phyloP scores from a whole-genome alignment of 2,797 vertebrate genomes.

The Decapterus maruadsi region DNA sequence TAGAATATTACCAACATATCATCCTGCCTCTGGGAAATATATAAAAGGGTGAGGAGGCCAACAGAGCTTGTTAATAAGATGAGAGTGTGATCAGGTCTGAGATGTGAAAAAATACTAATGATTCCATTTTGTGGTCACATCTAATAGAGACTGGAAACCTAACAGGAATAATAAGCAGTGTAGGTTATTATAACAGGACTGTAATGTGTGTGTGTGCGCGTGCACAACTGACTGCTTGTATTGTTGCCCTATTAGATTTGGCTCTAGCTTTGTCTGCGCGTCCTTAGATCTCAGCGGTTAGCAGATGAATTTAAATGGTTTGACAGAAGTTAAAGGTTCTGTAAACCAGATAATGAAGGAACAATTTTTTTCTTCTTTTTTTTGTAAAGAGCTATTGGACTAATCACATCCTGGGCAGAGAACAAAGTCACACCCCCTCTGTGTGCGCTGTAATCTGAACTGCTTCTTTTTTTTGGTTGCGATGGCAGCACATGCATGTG shows the following conservation, averaged over 20 bases:
- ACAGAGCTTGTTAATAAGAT: constrained; percentile 16
- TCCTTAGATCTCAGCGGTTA: background rate
- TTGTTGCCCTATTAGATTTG: too few relatives aligned
- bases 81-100: constrained; percentile 11
- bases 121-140: background rate
- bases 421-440: too few relatives aligned
- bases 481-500: too few relatives aligned
- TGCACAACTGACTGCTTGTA: too few relatives aligned
- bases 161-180: background rate
- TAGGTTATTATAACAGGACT: background rate
- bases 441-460: too few relatives aligned
- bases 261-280: background rate
- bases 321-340: background rate
- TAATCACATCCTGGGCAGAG: too few relatives aligned
- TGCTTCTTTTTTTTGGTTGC: too few relatives aligned
- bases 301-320: background rate
- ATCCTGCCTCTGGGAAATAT: constrained; percentile 21
- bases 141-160: background rate
- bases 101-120: background rate
- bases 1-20: constrained; percentile 12
- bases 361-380: too few relatives aligned
- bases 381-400: too few relatives aligned
- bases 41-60: background rate
- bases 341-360: too few relatives aligned
- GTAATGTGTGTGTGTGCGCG: background rate